A percentile compares a stretch with the other conserved stretches of the same genome.
These are phyloP conservation scores for Leptura quadrifasciata DNA, from an alignment of 2,888 invertebrate species.

Conservation along the genomic window DNA sequence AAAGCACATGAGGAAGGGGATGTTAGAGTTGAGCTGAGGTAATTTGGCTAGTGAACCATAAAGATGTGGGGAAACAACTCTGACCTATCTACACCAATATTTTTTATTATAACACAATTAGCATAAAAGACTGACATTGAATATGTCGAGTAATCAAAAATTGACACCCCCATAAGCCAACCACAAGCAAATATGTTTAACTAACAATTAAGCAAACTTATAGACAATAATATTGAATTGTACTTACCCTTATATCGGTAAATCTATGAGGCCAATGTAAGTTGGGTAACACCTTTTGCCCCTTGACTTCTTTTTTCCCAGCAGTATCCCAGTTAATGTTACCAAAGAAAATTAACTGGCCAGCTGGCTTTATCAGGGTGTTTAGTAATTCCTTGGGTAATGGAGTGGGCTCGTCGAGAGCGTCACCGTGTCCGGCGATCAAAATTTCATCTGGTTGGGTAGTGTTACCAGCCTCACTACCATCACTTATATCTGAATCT, in stretches of 20 bases:
- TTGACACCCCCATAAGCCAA: neutral
- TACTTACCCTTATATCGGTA: constrained; percentile 79
- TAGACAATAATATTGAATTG: neutral
- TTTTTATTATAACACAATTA: no score
- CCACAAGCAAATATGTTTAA: neutral
- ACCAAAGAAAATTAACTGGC: constrained; percentile 87
- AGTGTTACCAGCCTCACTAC: constrained; percentile 69
- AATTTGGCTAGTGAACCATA: no score
- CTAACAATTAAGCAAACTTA: neutral
- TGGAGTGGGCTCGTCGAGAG: constrained; percentile 78
- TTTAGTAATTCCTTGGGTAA: constrained; percentile 82
- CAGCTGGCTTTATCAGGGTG: constrained; percentile 81
- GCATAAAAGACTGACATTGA: no score
- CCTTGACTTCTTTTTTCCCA: constrained; percentile 86
- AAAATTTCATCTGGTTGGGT: constrained; percentile 76
- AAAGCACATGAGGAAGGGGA: no score
- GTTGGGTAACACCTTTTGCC: constrained; percentile 81
- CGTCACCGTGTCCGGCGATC: constrained; percentile 75
- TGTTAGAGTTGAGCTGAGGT: no score
- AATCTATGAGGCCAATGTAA: constrained; percentile 90
- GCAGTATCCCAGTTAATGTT: constrained; percentile 94
- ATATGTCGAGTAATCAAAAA: no score
- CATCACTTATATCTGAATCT: constrained; percentile 72
- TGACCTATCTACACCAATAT: no score
- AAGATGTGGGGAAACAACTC: no score